Evolutionary conservation across 2,888 invertebrate species (phyloP).

Genomic region (Halocaridina rubra): DNA sequence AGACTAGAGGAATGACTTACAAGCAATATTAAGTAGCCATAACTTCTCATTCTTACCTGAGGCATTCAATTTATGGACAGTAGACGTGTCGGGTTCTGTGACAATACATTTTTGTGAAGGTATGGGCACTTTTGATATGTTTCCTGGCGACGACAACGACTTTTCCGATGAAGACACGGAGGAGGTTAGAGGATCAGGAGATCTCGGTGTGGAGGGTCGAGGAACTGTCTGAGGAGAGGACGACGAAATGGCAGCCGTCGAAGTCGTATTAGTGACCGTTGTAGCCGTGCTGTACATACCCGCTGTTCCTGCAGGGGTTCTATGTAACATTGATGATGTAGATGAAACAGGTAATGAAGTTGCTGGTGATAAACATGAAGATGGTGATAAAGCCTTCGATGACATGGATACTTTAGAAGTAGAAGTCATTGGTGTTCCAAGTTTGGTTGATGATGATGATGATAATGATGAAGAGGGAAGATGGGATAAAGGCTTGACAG

Average conservation of each 20-base stretch:
- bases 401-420: conserved; percentile 7
- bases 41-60: conserved; percentile 65
- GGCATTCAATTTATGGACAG: conserved; percentile 66
- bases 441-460: neutral
- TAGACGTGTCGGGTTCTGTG: conserved; percentile 71
- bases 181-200: conserved; percentile 9
- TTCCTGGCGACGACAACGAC: neutral
- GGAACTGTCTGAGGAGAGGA: neutral
- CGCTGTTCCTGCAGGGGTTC: conserved; percentile 27
- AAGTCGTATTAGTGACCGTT: conserved; percentile 1
- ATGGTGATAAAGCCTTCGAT: conserved; percentile 6
- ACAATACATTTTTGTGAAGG: conserved; percentile 66
- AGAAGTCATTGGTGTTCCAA: neutral
- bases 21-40: conserved; percentile 23
- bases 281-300: neutral
- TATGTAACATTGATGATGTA: conserved; percentile 2
- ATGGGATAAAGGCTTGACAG: neutral
- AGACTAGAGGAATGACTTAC: neutral
- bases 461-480: conserved; percentile 13
- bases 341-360: neutral
- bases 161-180: conserved; percentile 36
- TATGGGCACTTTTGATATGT: conserved; percentile 7
- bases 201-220: neutral
- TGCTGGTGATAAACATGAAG: conserved; percentile 1
- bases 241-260: conserved; percentile 14